Evolutionary conservation across 1,140 invertebrate species (phyloP), one percentile per base, ranked within the genome.

Genomic region (Lepidurus couesii): DNA sequence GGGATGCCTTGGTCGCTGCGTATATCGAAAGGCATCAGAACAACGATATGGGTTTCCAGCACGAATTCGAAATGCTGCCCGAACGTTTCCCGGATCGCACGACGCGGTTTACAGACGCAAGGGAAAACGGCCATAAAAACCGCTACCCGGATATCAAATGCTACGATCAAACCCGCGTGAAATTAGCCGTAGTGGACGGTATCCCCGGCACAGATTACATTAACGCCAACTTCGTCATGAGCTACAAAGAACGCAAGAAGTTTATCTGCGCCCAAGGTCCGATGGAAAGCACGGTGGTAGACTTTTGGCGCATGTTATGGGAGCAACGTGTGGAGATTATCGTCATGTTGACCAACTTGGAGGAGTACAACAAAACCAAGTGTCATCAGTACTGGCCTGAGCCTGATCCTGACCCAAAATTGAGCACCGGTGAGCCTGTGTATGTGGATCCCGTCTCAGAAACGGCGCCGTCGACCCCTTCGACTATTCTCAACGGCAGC

Each of bases 231-330:
- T 93, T 93, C 82, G 94, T 97, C 0, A 89, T 93, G 82, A 93
- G 95, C 10, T 96, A 96, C 83, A 95, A 95, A 86, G 93, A 95
- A 82, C 86, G 93, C n/a, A 96, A 96, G 83, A 93, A 94, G 82
- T 97, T 95, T 83, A 95, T 97, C 81, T 97, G 95, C 85, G 94
- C 95, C 11, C 94, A 95, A 88, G 94, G 95, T 0, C 97, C 97
- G 0, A 93, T 97, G 88, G 93, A 97, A 77, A 91, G 92, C 42
- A 98, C 96, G 0, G 92, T 97, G 1, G 91, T 91, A 81, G 96
- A 98, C 84, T 98, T 98, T 85, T 99, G 97, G 97, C 88, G 95
- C 77, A 97, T 98, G 95, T 93, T 98, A 79, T 98, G 96, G 95
- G 96, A 98, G 85, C 94, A 97, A 81, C 92, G 94, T 82, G 87